These are phyloP conservation scores for Ascidia mentula DNA, from an alignment of 23 tunicate species.

Conservation along the genomic window DNA sequence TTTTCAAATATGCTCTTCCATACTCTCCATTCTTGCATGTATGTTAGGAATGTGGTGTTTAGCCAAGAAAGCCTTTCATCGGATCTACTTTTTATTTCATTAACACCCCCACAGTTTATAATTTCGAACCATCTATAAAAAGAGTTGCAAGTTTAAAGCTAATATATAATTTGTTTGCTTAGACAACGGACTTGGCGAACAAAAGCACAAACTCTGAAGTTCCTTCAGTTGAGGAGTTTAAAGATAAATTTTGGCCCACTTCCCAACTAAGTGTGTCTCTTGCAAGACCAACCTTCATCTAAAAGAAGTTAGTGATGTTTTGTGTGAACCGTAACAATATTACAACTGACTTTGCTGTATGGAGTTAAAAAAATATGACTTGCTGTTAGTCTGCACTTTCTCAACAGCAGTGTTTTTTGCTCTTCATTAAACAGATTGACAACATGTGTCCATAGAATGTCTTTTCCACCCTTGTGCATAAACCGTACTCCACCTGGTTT, in stretches of 20 bases:
- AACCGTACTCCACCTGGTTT: slow-evolving; percentile 7
- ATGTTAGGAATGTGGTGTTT: slow-evolving; percentile 1
- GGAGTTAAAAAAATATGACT: neutral
- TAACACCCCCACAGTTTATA: neutral
- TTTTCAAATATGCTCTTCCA: neutral
- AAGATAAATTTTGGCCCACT: slow-evolving; percentile 15
- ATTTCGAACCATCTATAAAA: slow-evolving; percentile 25
- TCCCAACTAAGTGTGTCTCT: slow-evolving; percentile 18
- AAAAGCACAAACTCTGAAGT: slow-evolving; percentile 28
- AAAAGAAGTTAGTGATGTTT: neutral
- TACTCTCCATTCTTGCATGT: slow-evolving; percentile 1
- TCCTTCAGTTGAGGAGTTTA: neutral
- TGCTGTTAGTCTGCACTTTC: slow-evolving; percentile 6
- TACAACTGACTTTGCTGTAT: neutral
- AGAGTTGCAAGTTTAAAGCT: neutral
- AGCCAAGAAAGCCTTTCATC: slow-evolving; percentile 20
- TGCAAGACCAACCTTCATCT: slow-evolving; percentile 46
- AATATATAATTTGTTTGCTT: neutral
- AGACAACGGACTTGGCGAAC: slow-evolving; percentile 6
- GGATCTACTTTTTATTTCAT: neutral
- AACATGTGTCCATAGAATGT: slow-evolving; percentile 16
- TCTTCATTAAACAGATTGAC: slow-evolving; percentile 16
- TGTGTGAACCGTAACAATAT: neutral
- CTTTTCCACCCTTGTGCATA: neutral
- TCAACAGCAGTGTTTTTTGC: neutral